These are phyloP conservation scores for Scaptomyza polygonia DNA, from an alignment of 2,888 invertebrate species.

Conservation along the genomic window DNA sequence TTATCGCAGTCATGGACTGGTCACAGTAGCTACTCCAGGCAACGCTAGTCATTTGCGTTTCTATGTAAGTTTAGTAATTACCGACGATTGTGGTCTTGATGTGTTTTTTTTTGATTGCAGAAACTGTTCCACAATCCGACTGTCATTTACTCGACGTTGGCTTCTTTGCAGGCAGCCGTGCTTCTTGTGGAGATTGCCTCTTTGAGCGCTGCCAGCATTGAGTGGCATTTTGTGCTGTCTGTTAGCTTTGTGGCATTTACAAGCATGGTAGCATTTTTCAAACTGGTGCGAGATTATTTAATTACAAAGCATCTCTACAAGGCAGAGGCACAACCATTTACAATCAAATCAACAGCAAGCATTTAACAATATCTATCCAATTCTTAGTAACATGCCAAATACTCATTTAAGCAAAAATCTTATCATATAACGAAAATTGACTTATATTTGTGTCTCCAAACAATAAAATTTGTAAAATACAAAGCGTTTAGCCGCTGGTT, in stretches of 20 bases:
- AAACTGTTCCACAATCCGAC: constrained; percentile 94
- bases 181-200: constrained; percentile 92
- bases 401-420: neutral
- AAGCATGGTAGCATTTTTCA: constrained; percentile 96
- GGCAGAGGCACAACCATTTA: constrained; percentile 71
- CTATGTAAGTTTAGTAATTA: constrained; percentile 88
- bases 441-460: too few species aligned
- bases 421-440: too few species aligned
- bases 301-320: constrained; percentile 92
- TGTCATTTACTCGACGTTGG: constrained; percentile 89
- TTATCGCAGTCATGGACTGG: constrained; percentile 90
- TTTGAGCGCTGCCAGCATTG: constrained; percentile 90
- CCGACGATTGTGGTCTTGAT: neutral
- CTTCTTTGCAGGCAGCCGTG: constrained; percentile 89
- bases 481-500: constrained; percentile 8
- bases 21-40: constrained; percentile 95
- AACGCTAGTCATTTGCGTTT: constrained; percentile 92
- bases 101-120: constrained; percentile 87
- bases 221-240: constrained; percentile 97
- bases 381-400: constrained; percentile 14
- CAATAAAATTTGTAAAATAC: too few species aligned
- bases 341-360: constrained; percentile 19
- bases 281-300: constrained; percentile 93
- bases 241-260: constrained; percentile 93
- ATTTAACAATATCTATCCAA: neutral